Evolutionary conservation across 2,797 vertebrate genomes (phyloP).

Genomic region (Alosa sapidissima): DNA sequence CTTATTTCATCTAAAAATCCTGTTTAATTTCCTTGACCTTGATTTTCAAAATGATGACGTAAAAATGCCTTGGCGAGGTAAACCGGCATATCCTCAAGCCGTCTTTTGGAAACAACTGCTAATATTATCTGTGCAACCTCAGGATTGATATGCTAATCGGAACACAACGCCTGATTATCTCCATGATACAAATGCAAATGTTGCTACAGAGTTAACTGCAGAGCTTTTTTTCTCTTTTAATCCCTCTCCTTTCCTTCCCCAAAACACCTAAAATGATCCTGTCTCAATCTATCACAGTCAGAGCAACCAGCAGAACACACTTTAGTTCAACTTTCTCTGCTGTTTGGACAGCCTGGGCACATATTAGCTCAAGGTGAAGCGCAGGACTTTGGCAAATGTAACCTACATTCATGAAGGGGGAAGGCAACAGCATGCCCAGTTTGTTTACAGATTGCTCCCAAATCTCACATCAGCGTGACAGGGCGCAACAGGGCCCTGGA

Average conservation of each 20-base stretch:
- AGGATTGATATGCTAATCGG: constrained; percentile 14
- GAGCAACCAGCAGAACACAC: not conserved
- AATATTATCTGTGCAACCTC: constrained; percentile 15
- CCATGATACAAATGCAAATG: constrained; percentile 9
- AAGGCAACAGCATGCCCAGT: not conserved
- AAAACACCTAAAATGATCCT: not conserved
- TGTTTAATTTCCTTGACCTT: not conserved
- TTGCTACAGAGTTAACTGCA: not conserved
- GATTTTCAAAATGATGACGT: not conserved
- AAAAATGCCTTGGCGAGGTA: not conserved
- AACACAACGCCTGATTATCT: constrained; percentile 6
- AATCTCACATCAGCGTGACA: constrained; percentile 8
- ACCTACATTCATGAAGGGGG: not conserved
- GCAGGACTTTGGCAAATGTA: not conserved
- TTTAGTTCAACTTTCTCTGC: not conserved
- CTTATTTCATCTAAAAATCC: not conserved
- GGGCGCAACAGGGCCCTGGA: not conserved
- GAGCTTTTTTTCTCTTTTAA: not conserved
- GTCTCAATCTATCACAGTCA: not conserved
- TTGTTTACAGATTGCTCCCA: not conserved
- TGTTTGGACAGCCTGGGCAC: not conserved
- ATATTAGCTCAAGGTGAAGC: constrained; percentile 1
- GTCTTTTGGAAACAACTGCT: not conserved
- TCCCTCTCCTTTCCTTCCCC: not conserved
- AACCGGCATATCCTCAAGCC: not conserved